Conservation (phyloP, 2,797 vertebrate species). For the Spatula clypeata region DNA sequence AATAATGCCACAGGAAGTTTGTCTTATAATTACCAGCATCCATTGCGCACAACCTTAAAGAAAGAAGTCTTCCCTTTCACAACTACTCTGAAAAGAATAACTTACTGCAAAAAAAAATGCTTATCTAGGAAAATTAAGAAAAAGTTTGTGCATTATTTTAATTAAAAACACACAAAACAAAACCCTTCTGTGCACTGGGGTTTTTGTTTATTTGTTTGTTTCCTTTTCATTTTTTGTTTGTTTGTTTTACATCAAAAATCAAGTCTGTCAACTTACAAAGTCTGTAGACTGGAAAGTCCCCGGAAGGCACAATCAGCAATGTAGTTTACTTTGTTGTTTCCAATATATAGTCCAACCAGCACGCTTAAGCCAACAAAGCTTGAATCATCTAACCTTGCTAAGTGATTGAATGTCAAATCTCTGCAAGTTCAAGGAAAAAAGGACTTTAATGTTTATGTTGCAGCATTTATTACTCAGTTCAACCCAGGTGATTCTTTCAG, state of each 20-base stretch:
- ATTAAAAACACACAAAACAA: slow-evolving; percentile 10
- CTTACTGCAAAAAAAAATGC: not conserved
- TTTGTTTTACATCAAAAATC: slow-evolving; percentile 5
- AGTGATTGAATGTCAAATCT: slow-evolving; percentile 92
- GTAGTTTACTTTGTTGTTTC: slow-evolving; percentile 95
- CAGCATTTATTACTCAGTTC: slow-evolving; percentile 9
- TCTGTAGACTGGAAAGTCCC: slow-evolving; percentile 92
- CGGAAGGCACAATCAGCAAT: slow-evolving; percentile 96
- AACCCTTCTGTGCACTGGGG: not conserved
- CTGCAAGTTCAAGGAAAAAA: slow-evolving; percentile 79
- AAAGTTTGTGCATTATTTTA: slow-evolving; percentile 22
- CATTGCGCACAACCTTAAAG: not conserved
- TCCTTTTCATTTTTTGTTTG: too few species aligned
- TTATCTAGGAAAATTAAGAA: slow-evolving; percentile 54
- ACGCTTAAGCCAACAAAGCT: slow-evolving; percentile 93
- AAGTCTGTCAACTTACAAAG: slow-evolving; percentile 89
- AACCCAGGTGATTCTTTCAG: not conserved
- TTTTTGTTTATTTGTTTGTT: too few species aligned
- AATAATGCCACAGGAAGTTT: not conserved
- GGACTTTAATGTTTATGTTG: not conserved
- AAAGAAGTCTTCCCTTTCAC: not conserved
- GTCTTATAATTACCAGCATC: not conserved
- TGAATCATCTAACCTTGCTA: slow-evolving; percentile 94
- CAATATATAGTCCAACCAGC: slow-evolving; percentile 90
- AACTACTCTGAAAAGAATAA: not conserved